phyloP scores from a whole-genome alignment of 92 coral and sea anemone species.

The Scolanthus callimorphus region DNA sequence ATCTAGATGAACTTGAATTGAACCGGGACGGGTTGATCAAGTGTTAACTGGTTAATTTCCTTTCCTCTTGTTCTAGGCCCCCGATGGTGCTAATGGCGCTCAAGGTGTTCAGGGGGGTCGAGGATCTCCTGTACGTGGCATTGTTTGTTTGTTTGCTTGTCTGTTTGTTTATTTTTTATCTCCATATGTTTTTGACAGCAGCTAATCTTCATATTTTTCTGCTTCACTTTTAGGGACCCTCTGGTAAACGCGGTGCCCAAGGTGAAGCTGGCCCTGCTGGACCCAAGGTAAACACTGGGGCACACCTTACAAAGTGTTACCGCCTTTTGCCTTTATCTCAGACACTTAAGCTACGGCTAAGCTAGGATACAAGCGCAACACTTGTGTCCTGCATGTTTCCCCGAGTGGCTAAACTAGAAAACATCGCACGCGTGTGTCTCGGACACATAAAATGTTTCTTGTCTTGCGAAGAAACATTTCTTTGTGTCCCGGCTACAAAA shows the following conservation, averaged over 20 bases:
- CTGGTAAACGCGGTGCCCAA: slow-evolving; percentile 7
- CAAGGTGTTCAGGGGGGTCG: slow-evolving; percentile 13
- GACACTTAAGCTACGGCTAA: too few relatives aligned
- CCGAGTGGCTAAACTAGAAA: too few relatives aligned
- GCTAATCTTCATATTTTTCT: too few relatives aligned
- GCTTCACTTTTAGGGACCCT: background rate
- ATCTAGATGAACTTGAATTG: too few relatives aligned
- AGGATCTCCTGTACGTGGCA: slow-evolving; percentile 34
- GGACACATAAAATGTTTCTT: too few relatives aligned
- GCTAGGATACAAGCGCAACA: too few relatives aligned
- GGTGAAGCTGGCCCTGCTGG: slow-evolving; percentile 50
- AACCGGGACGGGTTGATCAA: too few relatives aligned
- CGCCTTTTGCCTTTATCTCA: background rate
- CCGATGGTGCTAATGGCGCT: slow-evolving; percentile 23
- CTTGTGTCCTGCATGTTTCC: too few relatives aligned
- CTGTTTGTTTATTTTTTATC: background rate
- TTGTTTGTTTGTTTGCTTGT: background rate
- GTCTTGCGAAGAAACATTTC: too few relatives aligned
- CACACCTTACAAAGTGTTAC: background rate
- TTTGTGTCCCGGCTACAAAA: too few relatives aligned
- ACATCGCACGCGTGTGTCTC: too few relatives aligned
- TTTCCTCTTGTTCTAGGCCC: slow-evolving; percentile 19
- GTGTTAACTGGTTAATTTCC: too few relatives aligned
- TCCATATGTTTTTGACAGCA: background rate
- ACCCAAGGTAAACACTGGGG: slow-evolving; percentile 16